Base-by-base conservation (phyloP, 2,113 vertebrate genomes). In the Leptodactylus fuscus region DNA sequence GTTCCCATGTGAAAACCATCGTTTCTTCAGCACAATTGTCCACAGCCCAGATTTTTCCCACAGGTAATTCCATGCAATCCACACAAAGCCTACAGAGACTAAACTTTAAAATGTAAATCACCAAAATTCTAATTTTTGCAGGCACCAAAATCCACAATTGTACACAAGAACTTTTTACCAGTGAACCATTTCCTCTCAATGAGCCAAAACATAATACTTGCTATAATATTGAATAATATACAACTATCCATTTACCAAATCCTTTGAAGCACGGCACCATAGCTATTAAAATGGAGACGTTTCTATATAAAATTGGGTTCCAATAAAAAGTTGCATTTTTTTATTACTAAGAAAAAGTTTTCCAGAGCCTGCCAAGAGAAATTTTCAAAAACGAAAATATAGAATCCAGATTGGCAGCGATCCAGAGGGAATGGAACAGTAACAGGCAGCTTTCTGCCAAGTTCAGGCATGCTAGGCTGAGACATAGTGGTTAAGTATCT, bases 341-440 rank as follows among this genome's bases (percentile, higher is more conserved):
- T 51, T 95, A 94, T 93, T 94, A 91, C 88, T 89, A 90, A 91
- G 88, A 88, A 92, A 90, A 93, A 94, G 91, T 93, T 93, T 93
- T 94, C 91, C 86, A 85, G 90, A 93, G 91, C 93, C 92, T 95
- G 91, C 93, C 93, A 94, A 94, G 91, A 90, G 85, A 94, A 94
- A 93, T 93, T 92, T 89, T 89, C 89, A 93, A 94, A 93, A 93
- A 94, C 92, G 90, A 92, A 94, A 95, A 93, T 89, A 91, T 87
- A 93, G 80, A 91, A 88, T 92, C 90, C 89, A 87, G 34, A 44
- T 83, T 94, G 94, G 93, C 93, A 71, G 82, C 36, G 81, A 79
- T 90, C 93, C 93, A 93, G 91, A 90, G 71, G 29, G 89, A 92
- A 92, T 89, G 91, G 94, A 94, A 93, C 87, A 89, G 90, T 91